phyloP scores from a whole-genome alignment of 1,140 invertebrate genomes.

The Anastrepha obliqua region DNA sequence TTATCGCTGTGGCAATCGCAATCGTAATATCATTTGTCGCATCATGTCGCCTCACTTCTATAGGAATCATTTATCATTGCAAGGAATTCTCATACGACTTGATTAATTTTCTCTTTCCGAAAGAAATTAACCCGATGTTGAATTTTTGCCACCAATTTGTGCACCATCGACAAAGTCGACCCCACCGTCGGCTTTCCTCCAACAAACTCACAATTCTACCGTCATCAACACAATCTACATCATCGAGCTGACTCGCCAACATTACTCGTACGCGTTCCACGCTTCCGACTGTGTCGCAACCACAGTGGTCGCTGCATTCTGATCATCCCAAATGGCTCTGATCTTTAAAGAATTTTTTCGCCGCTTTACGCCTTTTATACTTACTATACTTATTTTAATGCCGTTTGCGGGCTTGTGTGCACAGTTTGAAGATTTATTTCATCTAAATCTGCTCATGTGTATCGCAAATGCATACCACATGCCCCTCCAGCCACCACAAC shows the following conservation, averaged over 20 bases:
- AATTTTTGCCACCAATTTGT: constrained; percentile 51
- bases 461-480: constrained; percentile 51
- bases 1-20: constrained; percentile 35
- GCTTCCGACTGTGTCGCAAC: not conserved
- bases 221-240: not conserved
- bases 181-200: not conserved
- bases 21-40: constrained; percentile 72
- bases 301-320: constrained; percentile 24
- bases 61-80: constrained; percentile 71
- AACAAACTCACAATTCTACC: not conserved
- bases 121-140: constrained; percentile 73
- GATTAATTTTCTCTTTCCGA: constrained; percentile 74
- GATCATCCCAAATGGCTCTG: constrained; percentile 16
- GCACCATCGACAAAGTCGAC: not conserved
- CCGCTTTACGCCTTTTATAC: no score
- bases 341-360: constrained; percentile 35
- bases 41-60: constrained; percentile 60
- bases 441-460: constrained; percentile 67
- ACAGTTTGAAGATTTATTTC: constrained; percentile 68
- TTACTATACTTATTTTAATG: not conserved
- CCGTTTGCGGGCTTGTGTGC: not conserved
- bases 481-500: not conserved
- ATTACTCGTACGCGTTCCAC: not conserved
- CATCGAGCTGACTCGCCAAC: constrained; percentile 13
- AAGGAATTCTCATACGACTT: constrained; percentile 62